Conservation (phyloP, 2,113 vertebrate species). For the Oncorhynchus keta region DNA sequence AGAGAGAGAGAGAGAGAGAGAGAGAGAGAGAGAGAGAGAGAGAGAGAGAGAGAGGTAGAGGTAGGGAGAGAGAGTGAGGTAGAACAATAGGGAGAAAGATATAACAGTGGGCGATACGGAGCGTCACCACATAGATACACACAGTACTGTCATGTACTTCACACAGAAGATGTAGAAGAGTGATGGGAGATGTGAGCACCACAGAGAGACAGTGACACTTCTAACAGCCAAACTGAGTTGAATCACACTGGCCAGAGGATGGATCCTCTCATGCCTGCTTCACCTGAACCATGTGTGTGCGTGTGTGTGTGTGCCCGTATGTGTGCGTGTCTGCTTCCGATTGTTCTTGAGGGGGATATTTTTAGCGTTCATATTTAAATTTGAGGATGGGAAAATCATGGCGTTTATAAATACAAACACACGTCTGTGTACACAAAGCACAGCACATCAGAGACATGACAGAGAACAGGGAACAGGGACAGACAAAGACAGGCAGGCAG, state of each 20-base stretch:
- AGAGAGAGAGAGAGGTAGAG: no score
- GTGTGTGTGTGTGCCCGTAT: slow-evolving; percentile 3
- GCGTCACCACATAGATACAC: neutral
- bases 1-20: no score
- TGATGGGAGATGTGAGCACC: neutral
- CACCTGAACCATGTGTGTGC: slow-evolving; percentile 3
- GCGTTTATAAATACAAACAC: slow-evolving; percentile 19
- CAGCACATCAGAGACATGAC: slow-evolving; percentile 9
- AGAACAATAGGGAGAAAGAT: neutral
- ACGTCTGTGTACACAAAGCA: slow-evolving; percentile 17
- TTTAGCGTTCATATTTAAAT: slow-evolving; percentile 34
- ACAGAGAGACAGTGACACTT: neutral
- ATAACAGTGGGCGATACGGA: slow-evolving; percentile 1
- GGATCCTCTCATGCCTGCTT: neutral
- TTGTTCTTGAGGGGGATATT: slow-evolving; percentile 30
- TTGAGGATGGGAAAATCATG: slow-evolving; percentile 17
- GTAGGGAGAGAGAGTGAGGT: no score
- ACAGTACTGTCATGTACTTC: no score
- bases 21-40: no score
- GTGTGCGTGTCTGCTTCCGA: slow-evolving; percentile 4
- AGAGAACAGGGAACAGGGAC: neutral
- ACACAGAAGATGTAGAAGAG: neutral
- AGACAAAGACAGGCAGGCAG: slow-evolving; percentile 13
- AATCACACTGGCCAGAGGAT: neutral
- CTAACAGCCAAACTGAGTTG: neutral